Evolutionary conservation across 1,140 invertebrate genomes (phyloP), one percentile per base, ranked within the genome.

Genomic region (Drosophila nannoptera): DNA sequence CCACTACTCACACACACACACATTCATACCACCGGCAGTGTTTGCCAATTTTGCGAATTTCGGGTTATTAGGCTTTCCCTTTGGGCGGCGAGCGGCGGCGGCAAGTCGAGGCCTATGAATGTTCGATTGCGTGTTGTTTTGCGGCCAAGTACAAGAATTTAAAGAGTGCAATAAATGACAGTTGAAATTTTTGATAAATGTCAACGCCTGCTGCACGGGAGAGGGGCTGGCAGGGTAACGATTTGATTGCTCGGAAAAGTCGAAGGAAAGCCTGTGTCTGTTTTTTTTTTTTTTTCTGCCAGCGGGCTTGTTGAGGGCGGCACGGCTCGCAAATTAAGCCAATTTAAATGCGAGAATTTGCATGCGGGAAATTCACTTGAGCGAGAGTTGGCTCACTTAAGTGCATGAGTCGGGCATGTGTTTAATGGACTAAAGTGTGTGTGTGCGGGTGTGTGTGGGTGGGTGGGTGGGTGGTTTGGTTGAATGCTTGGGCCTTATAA

Each of bases 221-320:
- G 3, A n/a, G 43, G n/a, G 60, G 22, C 38, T 8, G 8, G 31
- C 2, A 22, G 38, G 14, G 63, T 69, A 56, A 66, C 56, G 70
- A 84, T 76, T 84, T 81, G 83, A 86, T 81, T 77, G 77, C 65
- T 75, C 64, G 78, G 73, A 66, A 81, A 74, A 46, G 45, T 31
- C 22, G 45, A 46, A 11, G 6, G 45, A 66, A 76, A 63, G 45
- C 22, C 22, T 22, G 22, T 22, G 22, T 22, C 22, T 22, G 22
- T 22, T 22, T 22, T 22, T 22, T 22, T 22, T 22, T 22, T 22
- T 22, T 64, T 46, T 45, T 42, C 38, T 11, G 70, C 78, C 48
- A 8, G 5, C 12, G 67, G 76, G 59, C 38, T 50, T 69, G 68
- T 76, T 67, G 63, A 64, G 69, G 68, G 69, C 63, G 77, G 55